Evolutionary conservation across 92 coral and sea anemone species (phyloP), one percentile per base, ranked within the genome.

Genomic region (Zoanthus sansibaricus): DNA sequence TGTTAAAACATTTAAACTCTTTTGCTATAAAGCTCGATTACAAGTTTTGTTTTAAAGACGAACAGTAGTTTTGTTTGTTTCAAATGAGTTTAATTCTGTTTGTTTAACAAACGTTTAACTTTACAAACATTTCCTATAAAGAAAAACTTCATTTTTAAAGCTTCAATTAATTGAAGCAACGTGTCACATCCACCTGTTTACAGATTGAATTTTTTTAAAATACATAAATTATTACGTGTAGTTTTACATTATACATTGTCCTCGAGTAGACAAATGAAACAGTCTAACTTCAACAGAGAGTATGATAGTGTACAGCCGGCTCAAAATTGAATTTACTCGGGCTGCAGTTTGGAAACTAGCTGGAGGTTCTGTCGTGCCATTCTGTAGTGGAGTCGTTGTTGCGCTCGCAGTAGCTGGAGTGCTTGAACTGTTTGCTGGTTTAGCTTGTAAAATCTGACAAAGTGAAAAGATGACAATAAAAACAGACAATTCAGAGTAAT

Each of bases 81-180:
- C 51, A 37, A 71, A 71, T 1, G 33, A 47, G 8, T 71, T 1
- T 44, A 71, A 5, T 16, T 37, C 13, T 21, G 82, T 67, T 80
- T 64, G 75, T 80, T 64, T 80, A 64, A 20, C 75, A 62, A 80
- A 64, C 85, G 59, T 7, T 2, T 33, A 25, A 12, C 68, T 80
- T 46, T 47, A 80, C 75, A 64, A 30, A 25, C 16, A 20, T 64
- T 80, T 80, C 85, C 85, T 80, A 16, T 49, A 49, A 49, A 76
- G 82, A 68, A 80, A 68, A 80, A 66, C 56, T 12, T 46, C 32
- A 47, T 49, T 37, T 4, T 2, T 46, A 30, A 80, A 46, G 85
- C 85, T 80, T 80, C 75, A 66, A 16, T 76, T 7, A 31, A 76
- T 46, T 66, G 72, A 80, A 80, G 85, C 85, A 80, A 66, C 74